Evolutionary conservation across 2,113 vertebrate species (phyloP).

Genomic region (Cercocebus atys): DNA sequence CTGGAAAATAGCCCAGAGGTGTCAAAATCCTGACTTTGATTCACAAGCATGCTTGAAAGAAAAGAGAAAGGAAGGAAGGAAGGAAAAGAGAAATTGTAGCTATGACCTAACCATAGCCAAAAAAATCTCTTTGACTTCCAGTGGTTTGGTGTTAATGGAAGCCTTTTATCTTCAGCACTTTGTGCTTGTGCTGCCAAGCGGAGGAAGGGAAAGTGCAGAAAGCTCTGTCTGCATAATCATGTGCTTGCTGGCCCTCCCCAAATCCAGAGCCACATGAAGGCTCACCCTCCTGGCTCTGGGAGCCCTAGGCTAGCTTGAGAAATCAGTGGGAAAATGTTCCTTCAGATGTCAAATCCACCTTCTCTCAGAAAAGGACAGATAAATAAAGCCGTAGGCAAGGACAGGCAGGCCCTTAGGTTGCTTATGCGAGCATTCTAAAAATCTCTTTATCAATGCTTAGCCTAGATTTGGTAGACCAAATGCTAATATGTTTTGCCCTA

Average conservation of each 20-base stretch:
- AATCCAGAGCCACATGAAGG: background rate
- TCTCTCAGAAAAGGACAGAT: background rate
- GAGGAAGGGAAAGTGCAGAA: conserved; percentile 3
- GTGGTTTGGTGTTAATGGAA: conserved; percentile 50
- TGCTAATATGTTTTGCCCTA: conserved; percentile 2
- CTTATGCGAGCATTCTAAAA: background rate
- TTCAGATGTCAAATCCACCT: conserved; percentile 36
- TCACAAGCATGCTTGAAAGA: background rate
- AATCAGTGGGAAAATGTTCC: conserved; percentile 61
- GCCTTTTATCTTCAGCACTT: conserved; percentile 57
- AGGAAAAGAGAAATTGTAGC: background rate
- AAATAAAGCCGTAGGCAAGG: conserved; percentile 45
- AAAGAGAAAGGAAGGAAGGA: too few species aligned
- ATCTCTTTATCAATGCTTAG: background rate
- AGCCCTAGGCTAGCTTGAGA: conserved; percentile 31
- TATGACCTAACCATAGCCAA: conserved; percentile 15
- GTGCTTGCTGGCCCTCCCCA: background rate
- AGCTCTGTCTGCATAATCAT: background rate
- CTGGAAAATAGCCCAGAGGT: conserved; percentile 6
- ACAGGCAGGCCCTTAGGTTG: background rate
- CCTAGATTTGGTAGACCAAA: background rate
- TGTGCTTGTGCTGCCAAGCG: conserved; percentile 16
- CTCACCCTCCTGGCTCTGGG: background rate
- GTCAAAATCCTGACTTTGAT: conserved; percentile 51
- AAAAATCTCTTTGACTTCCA: conserved; percentile 15